Evolutionary conservation across 2,113 vertebrate species (phyloP).

Genomic region (Mastomys natalensis): DNA sequence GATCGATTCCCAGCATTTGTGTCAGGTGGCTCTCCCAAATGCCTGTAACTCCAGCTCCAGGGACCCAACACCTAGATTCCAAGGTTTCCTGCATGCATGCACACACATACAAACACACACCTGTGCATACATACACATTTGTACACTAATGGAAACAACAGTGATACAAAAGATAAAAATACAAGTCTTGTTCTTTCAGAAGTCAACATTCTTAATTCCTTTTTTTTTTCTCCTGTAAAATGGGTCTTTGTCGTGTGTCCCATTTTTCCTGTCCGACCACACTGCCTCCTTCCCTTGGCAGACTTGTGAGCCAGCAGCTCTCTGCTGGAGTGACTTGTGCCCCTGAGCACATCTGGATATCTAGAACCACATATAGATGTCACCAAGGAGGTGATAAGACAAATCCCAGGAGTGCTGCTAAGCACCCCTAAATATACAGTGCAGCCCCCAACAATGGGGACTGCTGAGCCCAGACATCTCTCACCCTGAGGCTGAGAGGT

Average conservation of each 20-base stretch:
- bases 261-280: accelerated
- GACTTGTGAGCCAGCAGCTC: neutral
- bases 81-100: neutral
- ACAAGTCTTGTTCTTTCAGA: neutral
- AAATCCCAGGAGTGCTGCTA: accelerated
- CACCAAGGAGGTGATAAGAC: neutral
- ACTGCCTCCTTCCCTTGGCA: accelerated
- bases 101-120: neutral
- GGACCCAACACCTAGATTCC: too few relatives aligned
- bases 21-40: neutral
- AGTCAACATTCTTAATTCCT: accelerated
- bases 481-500: neutral
- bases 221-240: neutral
- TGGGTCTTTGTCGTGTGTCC: accelerated
- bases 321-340: neutral
- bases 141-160: neutral
- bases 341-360: neutral
- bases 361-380: neutral
- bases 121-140: too few relatives aligned
- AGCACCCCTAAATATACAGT: accelerated
- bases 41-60: neutral
- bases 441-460: accelerated
- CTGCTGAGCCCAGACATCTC: accelerated
- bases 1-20: neutral
- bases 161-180: neutral